A percentile compares a stretch with the other conserved stretches of the same genome.
These are phyloP conservation scores for Brachionus angularis DNA, from an alignment of 1,140 invertebrate species.

Conservation along the genomic window DNA sequence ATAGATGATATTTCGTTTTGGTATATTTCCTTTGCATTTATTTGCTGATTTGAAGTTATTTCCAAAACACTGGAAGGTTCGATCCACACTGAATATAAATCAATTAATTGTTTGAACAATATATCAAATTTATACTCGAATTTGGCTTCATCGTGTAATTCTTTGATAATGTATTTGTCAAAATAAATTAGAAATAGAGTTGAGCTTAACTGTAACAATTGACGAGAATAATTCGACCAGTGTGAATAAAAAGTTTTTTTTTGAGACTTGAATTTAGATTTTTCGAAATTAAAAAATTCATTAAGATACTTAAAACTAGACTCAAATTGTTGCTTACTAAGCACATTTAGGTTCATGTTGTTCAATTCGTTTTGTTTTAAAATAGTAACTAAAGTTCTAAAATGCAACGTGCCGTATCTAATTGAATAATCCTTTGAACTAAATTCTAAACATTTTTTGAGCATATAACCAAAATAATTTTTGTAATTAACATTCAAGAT, in stretches of 20 bases:
- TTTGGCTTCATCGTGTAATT: neutral
- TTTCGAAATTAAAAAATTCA: conserved; percentile 38
- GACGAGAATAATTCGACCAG: conserved; percentile 7
- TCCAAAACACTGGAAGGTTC: neutral
- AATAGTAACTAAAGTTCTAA: neutral
- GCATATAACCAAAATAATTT: conserved; percentile 22
- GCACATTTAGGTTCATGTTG: neutral
- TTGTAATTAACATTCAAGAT: conserved; percentile 24
- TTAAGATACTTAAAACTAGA: conserved; percentile 16
- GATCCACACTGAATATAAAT: conserved; percentile 23
- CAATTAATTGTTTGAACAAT: neutral
- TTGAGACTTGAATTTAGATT: neutral
- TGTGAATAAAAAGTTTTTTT: conserved; percentile 26
- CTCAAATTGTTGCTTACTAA: neutral
- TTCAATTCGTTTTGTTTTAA: conserved; percentile 38
- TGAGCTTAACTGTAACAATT: conserved; percentile 11
- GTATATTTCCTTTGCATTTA: conserved; percentile 34
- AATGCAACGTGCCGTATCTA: neutral
- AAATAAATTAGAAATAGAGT: conserved; percentile 12
- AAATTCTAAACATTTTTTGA: neutral
- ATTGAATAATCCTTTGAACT: neutral
- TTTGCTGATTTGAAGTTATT: conserved; percentile 9
- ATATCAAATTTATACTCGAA: neutral
- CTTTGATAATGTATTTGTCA: conserved; percentile 22
- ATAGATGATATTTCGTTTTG: neutral